Evolutionary conservation across 2,113 vertebrate genomes (phyloP).

Genomic region (Ellobius talpinus): DNA sequence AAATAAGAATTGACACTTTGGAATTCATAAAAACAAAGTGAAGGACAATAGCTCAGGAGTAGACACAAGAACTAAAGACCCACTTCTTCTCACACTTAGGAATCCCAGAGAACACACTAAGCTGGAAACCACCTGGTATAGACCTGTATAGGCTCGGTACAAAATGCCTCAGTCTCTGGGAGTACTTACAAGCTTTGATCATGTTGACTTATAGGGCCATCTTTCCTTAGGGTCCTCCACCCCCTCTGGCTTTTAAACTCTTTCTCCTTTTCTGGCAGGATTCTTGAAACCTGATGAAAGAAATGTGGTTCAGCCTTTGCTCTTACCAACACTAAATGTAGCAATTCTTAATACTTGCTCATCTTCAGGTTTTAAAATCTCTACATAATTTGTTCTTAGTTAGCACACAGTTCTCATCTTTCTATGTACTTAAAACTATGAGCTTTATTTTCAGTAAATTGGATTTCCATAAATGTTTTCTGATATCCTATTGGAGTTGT

Average conservation of each 20-base stretch:
- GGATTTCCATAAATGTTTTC: not conserved
- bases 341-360: slow-evolving; percentile 33
- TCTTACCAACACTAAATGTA: not conserved
- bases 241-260: rapidly evolving
- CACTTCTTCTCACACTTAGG: not conserved
- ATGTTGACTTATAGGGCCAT: not conserved
- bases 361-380: not conserved
- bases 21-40: not conserved
- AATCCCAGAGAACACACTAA: not conserved
- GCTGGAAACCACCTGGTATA: too few species aligned
- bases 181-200: not conserved
- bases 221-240: not conserved
- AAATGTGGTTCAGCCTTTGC: not conserved
- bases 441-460: slow-evolving; percentile 21
- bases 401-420: not conserved
- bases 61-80: not conserved
- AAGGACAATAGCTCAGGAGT: too few species aligned
- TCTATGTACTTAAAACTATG: slow-evolving; percentile 16
- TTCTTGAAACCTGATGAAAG: not conserved
- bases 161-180: not conserved
- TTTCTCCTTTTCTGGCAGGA: not conserved
- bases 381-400: slow-evolving; percentile 48
- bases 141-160: rapidly evolving
- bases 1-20: not conserved
- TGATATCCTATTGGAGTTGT: not conserved